Evolutionary conservation across 2,888 invertebrate genomes (phyloP).

Genomic region (Drosophila cognata): DNA sequence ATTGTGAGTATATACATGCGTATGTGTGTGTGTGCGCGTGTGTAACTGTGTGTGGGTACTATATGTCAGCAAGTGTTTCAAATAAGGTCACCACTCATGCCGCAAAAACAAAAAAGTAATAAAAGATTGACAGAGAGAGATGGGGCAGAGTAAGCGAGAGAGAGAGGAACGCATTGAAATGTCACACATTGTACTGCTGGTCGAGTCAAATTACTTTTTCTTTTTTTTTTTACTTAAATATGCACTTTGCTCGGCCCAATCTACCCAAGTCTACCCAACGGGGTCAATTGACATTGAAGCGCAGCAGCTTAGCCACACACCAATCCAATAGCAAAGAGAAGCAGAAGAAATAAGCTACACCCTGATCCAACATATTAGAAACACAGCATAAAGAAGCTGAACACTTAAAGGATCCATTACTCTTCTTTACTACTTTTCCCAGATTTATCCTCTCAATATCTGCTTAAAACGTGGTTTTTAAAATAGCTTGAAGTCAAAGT

Average conservation of each 20-base stretch:
- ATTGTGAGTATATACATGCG: slow-evolving; percentile 74
- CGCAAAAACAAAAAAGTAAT: not conserved
- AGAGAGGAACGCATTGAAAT: slow-evolving; percentile 53
- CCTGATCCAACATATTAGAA: not conserved
- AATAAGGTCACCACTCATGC: slow-evolving; percentile 59
- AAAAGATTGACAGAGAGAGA: slow-evolving; percentile 5
- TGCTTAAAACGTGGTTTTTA: not conserved
- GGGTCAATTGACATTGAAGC: slow-evolving; percentile 26
- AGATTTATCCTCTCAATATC: not conserved
- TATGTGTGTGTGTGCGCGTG: not conserved
- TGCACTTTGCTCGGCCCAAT: slow-evolving; percentile 27
- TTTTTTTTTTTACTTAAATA: slow-evolving; percentile 8
- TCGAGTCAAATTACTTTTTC: slow-evolving; percentile 56
- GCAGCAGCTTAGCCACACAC: not conserved
- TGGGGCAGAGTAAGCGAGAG: not conserved
- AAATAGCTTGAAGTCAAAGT: not conserved
- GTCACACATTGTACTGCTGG: slow-evolving; percentile 54
- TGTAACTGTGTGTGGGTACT: slow-evolving; percentile 14
- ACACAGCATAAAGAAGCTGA: not conserved
- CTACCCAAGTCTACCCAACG: slow-evolving; percentile 13
- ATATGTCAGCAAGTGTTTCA: slow-evolving; percentile 42
- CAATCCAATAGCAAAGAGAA: not conserved
- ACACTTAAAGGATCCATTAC: not conserved
- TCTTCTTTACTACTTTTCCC: too few species aligned
- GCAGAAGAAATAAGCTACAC: not conserved